Conservation (phyloP, 2,113 vertebrate genomes). For the Excalfactoria chinensis region DNA sequence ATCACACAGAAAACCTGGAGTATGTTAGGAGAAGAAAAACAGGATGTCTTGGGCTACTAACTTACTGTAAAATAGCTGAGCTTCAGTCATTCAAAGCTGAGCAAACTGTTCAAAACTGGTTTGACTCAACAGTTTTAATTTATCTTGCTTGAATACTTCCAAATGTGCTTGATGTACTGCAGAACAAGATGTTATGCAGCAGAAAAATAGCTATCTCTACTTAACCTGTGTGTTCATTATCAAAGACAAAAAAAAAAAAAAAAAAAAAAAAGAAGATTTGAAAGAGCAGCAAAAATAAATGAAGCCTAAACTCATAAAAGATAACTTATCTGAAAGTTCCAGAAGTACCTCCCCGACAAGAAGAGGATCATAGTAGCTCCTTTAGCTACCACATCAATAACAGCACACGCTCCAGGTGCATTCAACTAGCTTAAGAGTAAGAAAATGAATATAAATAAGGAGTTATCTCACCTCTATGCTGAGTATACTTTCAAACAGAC, state of each 20-base stretch:
- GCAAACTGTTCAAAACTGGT: background rate
- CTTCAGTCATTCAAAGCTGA: conserved; percentile 25
- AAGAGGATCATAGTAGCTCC: background rate
- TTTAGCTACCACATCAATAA: background rate
- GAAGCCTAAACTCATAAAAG: background rate
- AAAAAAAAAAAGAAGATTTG: background rate
- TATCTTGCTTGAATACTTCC: conserved; percentile 18
- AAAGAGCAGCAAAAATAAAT: background rate
- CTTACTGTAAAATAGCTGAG: background rate
- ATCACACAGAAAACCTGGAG: background rate
- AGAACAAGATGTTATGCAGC: background rate
- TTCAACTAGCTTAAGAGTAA: background rate
- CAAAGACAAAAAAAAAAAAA: background rate
- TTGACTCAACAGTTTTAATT: background rate
- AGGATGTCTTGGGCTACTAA: background rate
- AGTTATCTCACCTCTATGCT: background rate
- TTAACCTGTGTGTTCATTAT: background rate
- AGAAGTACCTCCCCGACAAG: accelerated
- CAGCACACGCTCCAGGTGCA: background rate
- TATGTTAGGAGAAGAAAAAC: background rate
- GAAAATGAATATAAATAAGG: background rate
- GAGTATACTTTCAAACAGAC: background rate
- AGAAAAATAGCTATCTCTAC: background rate
- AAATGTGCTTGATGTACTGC: background rate
- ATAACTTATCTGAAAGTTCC: background rate